Percentiles rank a stretch among this genome's conserved stretches.
Evolutionary conservation across 1,140 invertebrate genomes (phyloP).

Genomic region (Zaprionus tsacasi): DNA sequence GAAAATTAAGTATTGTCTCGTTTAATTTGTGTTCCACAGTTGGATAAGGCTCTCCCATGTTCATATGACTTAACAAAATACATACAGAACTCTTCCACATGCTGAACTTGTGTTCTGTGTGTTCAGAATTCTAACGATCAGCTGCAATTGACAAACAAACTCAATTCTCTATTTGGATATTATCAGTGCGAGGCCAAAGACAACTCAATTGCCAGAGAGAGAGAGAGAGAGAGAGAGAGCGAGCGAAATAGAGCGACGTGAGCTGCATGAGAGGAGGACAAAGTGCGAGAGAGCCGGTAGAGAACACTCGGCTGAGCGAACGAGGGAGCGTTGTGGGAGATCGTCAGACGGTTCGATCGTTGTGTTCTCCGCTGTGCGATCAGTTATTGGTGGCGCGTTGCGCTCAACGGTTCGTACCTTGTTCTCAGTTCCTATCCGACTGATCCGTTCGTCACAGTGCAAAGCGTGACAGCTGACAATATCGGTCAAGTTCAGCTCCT

Average conservation of each 20-base stretch:
- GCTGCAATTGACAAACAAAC: conserved; percentile 7
- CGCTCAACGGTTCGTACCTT: conserved; percentile 55
- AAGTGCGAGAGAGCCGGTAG: conserved; percentile 5
- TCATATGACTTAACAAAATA: not conserved
- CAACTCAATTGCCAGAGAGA: not conserved
- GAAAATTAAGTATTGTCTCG: conserved; percentile 36
- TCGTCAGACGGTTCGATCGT: not conserved
- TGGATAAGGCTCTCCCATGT: not conserved
- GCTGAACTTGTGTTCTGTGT: not conserved
- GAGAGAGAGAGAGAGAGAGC: not conserved
- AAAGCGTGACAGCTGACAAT: conserved; percentile 43
- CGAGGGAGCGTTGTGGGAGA: not conserved
- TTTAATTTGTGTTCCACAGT: conserved; percentile 57
- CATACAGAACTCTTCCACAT: not conserved
- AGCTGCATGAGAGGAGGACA: not conserved
- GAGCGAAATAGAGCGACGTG: conserved; percentile 22
- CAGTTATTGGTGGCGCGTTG: conserved; percentile 68
- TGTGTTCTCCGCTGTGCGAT: conserved; percentile 20
- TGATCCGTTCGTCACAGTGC: conserved; percentile 8
- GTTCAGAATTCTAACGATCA: conserved; percentile 1
- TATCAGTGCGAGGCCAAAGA: not conserved
- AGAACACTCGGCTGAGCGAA: not conserved
- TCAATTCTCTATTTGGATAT: conserved; percentile 3
- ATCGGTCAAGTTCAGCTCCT: conserved; percentile 76
- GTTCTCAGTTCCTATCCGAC: conserved; percentile 5